Evolutionary conservation across 2,797 vertebrate species (phyloP).

Genomic region (Esox lucius): DNA sequence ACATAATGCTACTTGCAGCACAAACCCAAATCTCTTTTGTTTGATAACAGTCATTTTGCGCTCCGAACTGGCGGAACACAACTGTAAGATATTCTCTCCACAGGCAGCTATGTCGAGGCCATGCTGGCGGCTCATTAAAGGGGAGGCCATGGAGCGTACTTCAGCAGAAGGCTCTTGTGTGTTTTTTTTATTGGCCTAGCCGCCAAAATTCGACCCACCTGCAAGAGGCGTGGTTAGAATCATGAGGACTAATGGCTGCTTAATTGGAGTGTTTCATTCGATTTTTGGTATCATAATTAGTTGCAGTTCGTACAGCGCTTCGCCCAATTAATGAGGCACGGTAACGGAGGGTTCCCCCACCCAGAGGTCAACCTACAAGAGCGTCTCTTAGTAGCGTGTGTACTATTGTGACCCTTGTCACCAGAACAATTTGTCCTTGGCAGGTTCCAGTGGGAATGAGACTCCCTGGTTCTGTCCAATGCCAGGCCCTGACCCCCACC

Average conservation of each 20-base stretch:
- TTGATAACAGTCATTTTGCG: not conserved
- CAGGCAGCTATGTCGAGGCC: not conserved
- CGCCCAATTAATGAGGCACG: conserved; percentile 28
- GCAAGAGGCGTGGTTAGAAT: conserved; percentile 36
- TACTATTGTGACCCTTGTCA: not conserved
- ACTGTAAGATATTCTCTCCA: not conserved
- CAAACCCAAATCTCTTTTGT: not conserved
- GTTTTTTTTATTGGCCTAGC: conserved; percentile 69
- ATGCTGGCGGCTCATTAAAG: conserved; percentile 54
- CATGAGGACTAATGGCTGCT: conserved; percentile 52
- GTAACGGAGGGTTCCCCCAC: not conserved
- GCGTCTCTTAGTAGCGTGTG: not conserved
- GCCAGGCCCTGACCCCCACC: not conserved
- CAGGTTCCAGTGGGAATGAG: not conserved
- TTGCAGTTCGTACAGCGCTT: conserved; percentile 64
- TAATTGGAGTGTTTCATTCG: conserved; percentile 64
- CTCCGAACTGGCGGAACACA: not conserved
- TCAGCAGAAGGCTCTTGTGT: conserved; percentile 68
- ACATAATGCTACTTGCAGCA: not conserved
- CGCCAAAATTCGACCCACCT: conserved; percentile 74
- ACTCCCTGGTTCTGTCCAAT: not conserved
- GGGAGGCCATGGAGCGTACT: conserved; percentile 67
- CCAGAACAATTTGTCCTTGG: not conserved
- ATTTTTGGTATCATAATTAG: conserved; percentile 62
- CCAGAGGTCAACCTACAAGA: not conserved